A percentile compares a stretch with the other conserved stretches of the same genome.
phyloP scores from a whole-genome alignment of 2,888 invertebrate genomes.

The Autographa pulchrina region DNA sequence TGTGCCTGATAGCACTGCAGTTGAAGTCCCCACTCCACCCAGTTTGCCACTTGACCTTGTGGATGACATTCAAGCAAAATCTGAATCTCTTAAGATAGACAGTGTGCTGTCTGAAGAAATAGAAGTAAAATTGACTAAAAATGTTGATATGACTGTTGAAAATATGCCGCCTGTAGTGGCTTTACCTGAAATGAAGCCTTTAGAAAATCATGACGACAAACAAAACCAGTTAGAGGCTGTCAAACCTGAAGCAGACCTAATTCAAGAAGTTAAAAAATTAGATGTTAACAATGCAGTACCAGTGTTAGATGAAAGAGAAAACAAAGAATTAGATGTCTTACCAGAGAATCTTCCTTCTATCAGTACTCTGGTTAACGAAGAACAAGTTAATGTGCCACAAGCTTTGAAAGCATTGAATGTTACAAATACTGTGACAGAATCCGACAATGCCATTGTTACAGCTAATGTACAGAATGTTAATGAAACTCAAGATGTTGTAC shows the following conservation, averaged over 20 bases:
- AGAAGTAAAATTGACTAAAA: constrained; percentile 14
- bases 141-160: constrained; percentile 10
- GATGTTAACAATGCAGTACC: constrained; percentile 2
- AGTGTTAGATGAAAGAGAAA: constrained; percentile 11
- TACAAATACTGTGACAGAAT: constrained; percentile 12
- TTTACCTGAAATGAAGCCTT: neutral
- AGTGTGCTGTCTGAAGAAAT: constrained; percentile 14
- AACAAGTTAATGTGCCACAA: constrained; percentile 4
- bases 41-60: constrained; percentile 38
- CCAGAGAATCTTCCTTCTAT: constrained; percentile 11
- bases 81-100: constrained; percentile 21
- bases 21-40: neutral
- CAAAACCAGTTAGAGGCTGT: constrained; percentile 13
- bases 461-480: constrained; percentile 11
- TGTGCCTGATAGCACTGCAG: constrained; percentile 13
- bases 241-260: constrained; percentile 2
- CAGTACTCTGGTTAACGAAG: constrained; percentile 8
- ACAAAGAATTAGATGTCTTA: neutral
- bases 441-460: constrained; percentile 14
- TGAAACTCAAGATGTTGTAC: constrained; percentile 9
- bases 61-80: constrained; percentile 27
- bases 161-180: neutral
- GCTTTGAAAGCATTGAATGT: constrained; percentile 12
- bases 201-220: constrained; percentile 8
- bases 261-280: constrained; percentile 17